Percentiles rank a stretch among this genome's conserved stretches.
phyloP scores from a whole-genome alignment of 2,888 invertebrate genomes.

The Callinectes sapidus region DNA sequence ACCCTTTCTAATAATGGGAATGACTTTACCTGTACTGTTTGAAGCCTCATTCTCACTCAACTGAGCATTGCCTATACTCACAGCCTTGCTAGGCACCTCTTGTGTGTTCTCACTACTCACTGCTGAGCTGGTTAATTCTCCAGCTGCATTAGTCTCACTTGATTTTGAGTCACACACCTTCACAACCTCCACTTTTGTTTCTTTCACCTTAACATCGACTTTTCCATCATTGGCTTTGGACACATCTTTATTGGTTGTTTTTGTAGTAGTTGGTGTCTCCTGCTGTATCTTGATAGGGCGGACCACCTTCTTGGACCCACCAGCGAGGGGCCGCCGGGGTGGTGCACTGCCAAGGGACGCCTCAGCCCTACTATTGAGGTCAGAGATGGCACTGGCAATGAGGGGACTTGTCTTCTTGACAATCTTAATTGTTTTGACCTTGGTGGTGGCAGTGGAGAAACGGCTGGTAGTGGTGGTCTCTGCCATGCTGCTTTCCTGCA shows the following conservation, averaged over 20 bases:
- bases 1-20: not conserved
- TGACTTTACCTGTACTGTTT: not conserved
- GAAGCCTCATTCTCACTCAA: constrained; percentile 4
- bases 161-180: constrained; percentile 7
- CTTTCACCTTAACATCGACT: constrained; percentile 11
- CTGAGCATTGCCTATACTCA: not conserved
- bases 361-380: constrained; percentile 57
- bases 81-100: not conserved
- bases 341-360: not conserved
- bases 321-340: constrained; percentile 45
- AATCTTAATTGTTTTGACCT: constrained; percentile 61
- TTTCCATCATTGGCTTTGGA: not conserved
- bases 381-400: constrained; percentile 58
- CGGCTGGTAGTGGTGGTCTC: constrained; percentile 57
- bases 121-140: not conserved
- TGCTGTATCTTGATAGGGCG: constrained; percentile 41
- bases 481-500: constrained; percentile 30
- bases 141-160: constrained; percentile 32
- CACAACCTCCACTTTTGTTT: constrained; percentile 24
- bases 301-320: constrained; percentile 41
- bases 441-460: constrained; percentile 55
- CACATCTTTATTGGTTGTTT: not conserved
- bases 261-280: not conserved
- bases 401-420: constrained; percentile 62
- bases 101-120: not conserved